Percentiles rank a stretch among this genome's conserved stretches.
Conservation (phyloP, 2,888 invertebrate genomes). For the Calameuta idolon region DNA sequence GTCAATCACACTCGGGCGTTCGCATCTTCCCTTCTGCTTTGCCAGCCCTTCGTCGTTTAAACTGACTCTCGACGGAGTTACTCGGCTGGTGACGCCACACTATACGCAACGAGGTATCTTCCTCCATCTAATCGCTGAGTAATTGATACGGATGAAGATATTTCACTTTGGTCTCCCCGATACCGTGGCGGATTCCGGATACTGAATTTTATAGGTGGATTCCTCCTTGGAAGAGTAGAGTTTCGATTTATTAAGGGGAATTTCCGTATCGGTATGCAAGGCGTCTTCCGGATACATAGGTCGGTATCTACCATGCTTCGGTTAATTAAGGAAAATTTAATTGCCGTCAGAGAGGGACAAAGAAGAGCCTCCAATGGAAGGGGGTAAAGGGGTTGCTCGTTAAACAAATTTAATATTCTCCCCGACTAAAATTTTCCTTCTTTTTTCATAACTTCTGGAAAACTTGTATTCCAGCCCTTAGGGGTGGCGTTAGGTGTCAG, state of each 20-base stretch:
- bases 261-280: neutral
- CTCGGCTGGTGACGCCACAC: constrained; percentile 24
- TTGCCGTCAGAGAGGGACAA: neutral
- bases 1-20: constrained; percentile 60
- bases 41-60: constrained; percentile 32
- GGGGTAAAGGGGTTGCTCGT: constrained; percentile 29
- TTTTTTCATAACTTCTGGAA: constrained; percentile 45
- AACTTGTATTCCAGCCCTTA: constrained; percentile 43
- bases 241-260: neutral
- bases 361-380: neutral
- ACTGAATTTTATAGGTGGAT: neutral
- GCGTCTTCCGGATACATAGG: neutral
- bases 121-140: constrained; percentile 66
- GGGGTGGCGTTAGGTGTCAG: constrained; percentile 50
- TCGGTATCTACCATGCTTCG: neutral
- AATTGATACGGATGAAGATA: constrained; percentile 67
- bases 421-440: constrained; percentile 39
- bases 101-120: constrained; percentile 40
- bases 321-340: constrained; percentile 12
- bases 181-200: constrained; percentile 11
- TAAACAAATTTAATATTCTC: constrained; percentile 60
- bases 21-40: constrained; percentile 19
- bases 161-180: constrained; percentile 41
- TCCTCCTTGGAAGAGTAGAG: neutral
- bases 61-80: constrained; percentile 34